A percentile compares a stretch with the other conserved stretches of the same genome.
Evolutionary conservation across 2,797 vertebrate species (phyloP).

Genomic region (Microtus obscurus): DNA sequence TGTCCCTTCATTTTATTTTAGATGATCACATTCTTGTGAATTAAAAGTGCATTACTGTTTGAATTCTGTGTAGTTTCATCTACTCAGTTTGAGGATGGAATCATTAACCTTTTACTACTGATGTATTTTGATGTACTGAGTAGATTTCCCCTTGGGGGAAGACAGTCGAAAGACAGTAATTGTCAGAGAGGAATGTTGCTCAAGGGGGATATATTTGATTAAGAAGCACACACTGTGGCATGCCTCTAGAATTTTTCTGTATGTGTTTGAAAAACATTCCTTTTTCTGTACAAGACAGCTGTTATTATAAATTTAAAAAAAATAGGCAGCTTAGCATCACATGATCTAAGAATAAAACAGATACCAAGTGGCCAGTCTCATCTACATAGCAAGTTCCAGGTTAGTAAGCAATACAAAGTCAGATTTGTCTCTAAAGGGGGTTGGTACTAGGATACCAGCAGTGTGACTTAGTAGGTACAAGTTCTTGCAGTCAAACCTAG

Average conservation of each 20-base stretch:
- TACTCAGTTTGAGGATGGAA: slow-evolving; percentile 38
- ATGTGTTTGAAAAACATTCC: neutral
- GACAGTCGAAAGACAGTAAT: neutral
- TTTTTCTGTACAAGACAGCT: neutral
- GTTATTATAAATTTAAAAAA: neutral
- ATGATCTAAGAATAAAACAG: neutral
- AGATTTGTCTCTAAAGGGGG: neutral
- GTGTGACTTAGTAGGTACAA: neutral
- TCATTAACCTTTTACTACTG: neutral
- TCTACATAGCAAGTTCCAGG: neutral
- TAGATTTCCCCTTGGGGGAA: neutral
- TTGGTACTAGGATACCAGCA: neutral
- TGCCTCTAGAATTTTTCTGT: neutral
- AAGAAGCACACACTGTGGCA: neutral
- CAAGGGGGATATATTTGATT: neutral
- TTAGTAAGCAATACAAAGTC: neutral
- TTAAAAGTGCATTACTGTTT: slow-evolving; percentile 57
- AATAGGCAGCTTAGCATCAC: neutral
- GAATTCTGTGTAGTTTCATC: slow-evolving; percentile 33
- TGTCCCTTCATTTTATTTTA: slow-evolving; percentile 60
- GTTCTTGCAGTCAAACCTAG: neutral
- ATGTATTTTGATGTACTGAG: neutral
- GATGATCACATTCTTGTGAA: slow-evolving; percentile 64
- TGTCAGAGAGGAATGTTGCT: neutral
- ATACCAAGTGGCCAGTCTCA: neutral